Evolutionary conservation across 1,140 invertebrate genomes (phyloP).

Genomic region (Drosophila biarmipes): DNA sequence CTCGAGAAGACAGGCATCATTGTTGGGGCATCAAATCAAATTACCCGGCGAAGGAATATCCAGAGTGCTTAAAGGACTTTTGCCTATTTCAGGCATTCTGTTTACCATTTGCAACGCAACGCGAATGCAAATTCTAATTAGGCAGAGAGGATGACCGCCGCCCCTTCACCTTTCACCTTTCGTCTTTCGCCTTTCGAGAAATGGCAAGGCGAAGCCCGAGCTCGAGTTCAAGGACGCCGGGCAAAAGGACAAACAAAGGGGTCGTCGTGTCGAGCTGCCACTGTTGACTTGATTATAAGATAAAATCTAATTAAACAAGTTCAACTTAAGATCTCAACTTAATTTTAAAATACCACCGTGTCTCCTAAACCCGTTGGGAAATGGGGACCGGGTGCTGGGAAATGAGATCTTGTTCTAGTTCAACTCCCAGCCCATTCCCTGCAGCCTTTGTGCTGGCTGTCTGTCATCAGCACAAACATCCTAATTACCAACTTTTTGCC

Average conservation of each 20-base stretch:
- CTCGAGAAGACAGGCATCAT: conserved; percentile 10
- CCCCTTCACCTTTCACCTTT: conserved; percentile 7
- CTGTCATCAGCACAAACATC: conserved; percentile 71
- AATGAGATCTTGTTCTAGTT: conserved; percentile 8
- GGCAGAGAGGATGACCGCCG: conserved; percentile 10
- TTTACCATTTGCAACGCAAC: conserved; percentile 14
- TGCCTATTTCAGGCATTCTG: conserved; percentile 32
- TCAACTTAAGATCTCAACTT: conserved; percentile 78
- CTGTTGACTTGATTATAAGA: conserved; percentile 77
- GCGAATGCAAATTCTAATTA: conserved; percentile 50
- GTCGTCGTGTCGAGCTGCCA: conserved; percentile 30
- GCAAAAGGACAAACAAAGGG: conserved; percentile 15
- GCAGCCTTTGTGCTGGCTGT: neutral
- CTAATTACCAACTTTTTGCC: conserved; percentile 81
- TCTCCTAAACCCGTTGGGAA: neutral
- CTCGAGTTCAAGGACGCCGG: conserved; percentile 23
- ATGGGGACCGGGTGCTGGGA: neutral
- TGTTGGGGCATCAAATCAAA: conserved; percentile 31
- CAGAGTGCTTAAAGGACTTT: conserved; percentile 23
- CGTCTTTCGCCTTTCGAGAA: neutral
- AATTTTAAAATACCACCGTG: conserved; percentile 60
- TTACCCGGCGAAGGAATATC: conserved; percentile 2
- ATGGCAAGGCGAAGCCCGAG: neutral
- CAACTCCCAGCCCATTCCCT: neutral
- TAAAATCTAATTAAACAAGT: conserved; percentile 83